Conservation (phyloP, 2,888 invertebrate species). For the Smittia aterrima region DNA sequence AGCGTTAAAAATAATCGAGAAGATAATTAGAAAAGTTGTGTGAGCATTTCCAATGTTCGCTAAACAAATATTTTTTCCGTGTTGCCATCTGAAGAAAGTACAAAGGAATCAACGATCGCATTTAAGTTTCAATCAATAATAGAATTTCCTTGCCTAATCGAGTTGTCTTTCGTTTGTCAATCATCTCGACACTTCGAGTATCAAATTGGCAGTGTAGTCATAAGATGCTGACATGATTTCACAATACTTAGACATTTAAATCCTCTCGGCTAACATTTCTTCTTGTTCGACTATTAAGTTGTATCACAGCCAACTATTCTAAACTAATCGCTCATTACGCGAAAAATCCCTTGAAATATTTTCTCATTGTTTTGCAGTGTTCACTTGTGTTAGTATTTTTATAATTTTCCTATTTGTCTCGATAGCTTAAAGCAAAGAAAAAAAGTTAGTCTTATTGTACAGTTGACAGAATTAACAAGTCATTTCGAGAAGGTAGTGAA, state of each 20-base stretch:
- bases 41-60: not conserved
- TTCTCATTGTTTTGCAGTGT: slow-evolving; percentile 29
- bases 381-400: slow-evolving; percentile 22
- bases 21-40: slow-evolving; percentile 13
- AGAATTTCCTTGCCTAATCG: not conserved
- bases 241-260: slow-evolving; percentile 15
- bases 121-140: not conserved
- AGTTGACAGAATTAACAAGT: slow-evolving; percentile 41
- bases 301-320: slow-evolving; percentile 34
- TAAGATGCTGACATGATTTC: slow-evolving; percentile 15
- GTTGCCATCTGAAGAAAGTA: not conserved
- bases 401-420: slow-evolving; percentile 25
- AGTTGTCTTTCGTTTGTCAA: slow-evolving; percentile 3
- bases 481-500: slow-evolving; percentile 30
- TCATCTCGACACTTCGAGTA: not conserved
- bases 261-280: slow-evolving; percentile 6
- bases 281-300: slow-evolving; percentile 17
- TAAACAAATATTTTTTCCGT: not conserved
- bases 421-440: slow-evolving; percentile 31
- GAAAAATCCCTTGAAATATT: slow-evolving; percentile 29
- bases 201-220: slow-evolving; percentile 11
- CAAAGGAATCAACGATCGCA: not conserved
- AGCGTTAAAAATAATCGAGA: not conserved
- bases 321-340: slow-evolving; percentile 40
- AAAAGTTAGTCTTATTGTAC: slow-evolving; percentile 41